phyloP scores from a whole-genome alignment of 2,888 invertebrate species.

The Terebella lapidaria region DNA sequence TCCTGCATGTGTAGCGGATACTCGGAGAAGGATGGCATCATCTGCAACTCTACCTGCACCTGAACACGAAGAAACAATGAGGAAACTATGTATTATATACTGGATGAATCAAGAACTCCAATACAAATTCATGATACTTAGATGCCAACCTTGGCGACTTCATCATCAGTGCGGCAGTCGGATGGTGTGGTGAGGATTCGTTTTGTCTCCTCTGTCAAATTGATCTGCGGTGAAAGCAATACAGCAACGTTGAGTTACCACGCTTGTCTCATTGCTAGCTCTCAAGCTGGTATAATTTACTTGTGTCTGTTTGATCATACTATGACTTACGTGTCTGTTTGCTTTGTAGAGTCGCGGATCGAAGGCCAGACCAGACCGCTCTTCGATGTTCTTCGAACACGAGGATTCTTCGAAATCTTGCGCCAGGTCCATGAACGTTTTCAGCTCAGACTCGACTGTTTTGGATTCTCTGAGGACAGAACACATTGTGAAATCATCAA shows the following conservation, averaged over 20 bases:
- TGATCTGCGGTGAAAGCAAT: background rate
- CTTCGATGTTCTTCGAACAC: constrained; percentile 6
- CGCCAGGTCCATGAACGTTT: constrained; percentile 40
- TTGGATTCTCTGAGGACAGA: constrained; percentile 10
- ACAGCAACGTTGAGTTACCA: too few species aligned
- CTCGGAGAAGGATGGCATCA: constrained; percentile 41
- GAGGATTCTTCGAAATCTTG: constrained; percentile 29
- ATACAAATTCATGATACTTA: background rate
- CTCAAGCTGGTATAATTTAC: background rate
- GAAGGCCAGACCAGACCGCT: constrained; percentile 30
- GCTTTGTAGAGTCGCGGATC: constrained; percentile 37
- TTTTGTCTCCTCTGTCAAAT: background rate
- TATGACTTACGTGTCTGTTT: constrained; percentile 33
- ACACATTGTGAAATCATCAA: too few species aligned
- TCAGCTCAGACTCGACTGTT: constrained; percentile 32
- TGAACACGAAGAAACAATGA: too few species aligned
- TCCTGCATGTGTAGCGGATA: constrained; percentile 51
- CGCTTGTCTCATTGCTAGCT: too few species aligned
- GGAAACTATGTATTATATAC: too few species aligned
- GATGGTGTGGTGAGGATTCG: background rate
- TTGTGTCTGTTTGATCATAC: background rate
- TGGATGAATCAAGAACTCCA: too few species aligned
- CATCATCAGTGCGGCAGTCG: background rate
- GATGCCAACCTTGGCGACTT: background rate
- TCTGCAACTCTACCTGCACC: constrained; percentile 44